Base-by-base conservation (phyloP, 2,888 invertebrate species). In the Caenorhabditis angaria region DNA sequence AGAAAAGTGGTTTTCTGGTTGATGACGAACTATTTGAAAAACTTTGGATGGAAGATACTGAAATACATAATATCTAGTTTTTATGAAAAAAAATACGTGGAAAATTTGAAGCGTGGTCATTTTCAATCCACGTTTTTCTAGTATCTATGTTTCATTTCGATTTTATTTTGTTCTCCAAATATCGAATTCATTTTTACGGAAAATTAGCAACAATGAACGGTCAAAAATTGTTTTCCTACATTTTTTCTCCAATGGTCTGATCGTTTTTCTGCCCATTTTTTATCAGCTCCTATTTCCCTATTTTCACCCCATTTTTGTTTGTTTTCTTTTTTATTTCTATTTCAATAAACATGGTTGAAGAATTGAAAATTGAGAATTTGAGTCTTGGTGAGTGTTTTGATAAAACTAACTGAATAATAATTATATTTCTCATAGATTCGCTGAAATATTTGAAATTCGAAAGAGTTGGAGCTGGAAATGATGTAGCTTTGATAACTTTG, bases 401-500 rank as follows among this genome's bases (percentile, higher is more conserved):
- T 8, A 41, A 41, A 41, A 41, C 3, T 41, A 41, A 10, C 41
- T 18, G 18, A 41, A 5, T 10, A 12, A 41, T 41, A n/a, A n/a
- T n/a, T n/a, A n/a, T n/a, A n/a, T 41, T 41, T 41, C 18, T 14
- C 14, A 3, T 14, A 54, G 54, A 54, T 5, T 54, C 54, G 6
- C 28, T 27, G 3, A 12, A 58, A 27, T 24, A 47, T 2, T 20
- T 58, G 14, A 35, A 58, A 47, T 12, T 47, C 24, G 58, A 58
- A 51, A 63, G 56, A 32, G 70, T 66, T n/a, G 86, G 86, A 20
- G 76, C 67, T 20, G 65, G 94, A 88, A 91, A 93, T 81, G 95
- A 95, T 91, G 93, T 99, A 48, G 97, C 93, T 0, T 87, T 97
- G 0, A 93, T 99, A 78, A 93, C 94, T 48, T 88, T 99, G 75